phyloP scores from a whole-genome alignment of 2,888 invertebrate species.

The Meiosimyza decipiens region DNA sequence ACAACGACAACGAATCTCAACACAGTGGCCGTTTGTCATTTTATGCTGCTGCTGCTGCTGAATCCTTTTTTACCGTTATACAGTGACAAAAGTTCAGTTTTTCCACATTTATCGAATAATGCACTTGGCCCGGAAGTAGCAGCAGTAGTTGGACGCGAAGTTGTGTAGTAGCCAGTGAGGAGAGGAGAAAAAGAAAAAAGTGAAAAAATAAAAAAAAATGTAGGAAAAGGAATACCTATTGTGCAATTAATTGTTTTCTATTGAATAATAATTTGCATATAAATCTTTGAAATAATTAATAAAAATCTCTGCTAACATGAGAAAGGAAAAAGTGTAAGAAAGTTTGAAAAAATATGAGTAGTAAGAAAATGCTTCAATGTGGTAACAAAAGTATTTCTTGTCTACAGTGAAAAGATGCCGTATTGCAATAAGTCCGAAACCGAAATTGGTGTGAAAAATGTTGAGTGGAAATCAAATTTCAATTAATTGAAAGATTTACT shows the following conservation, averaged over 20 bases:
- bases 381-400: constrained; percentile 6
- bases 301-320: background rate
- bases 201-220: background rate
- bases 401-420: constrained; percentile 24
- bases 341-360: background rate
- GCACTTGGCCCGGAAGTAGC: constrained; percentile 43
- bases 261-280: background rate
- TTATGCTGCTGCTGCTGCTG: background rate
- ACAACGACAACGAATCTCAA: background rate
- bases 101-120: constrained; percentile 46
- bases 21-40: background rate
- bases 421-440: background rate
- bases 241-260: too few relatives aligned
- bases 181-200: constrained; percentile 7
- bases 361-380: background rate
- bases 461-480: background rate
- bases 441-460: background rate
- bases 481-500: background rate
- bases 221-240: too few relatives aligned
- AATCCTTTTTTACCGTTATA: constrained; percentile 31
- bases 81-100: constrained; percentile 42
- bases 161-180: constrained; percentile 2
- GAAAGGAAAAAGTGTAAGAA: background rate
- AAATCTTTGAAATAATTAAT: background rate
- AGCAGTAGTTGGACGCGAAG: background rate